A percentile compares a stretch with the other conserved stretches of the same genome.
Conservation (phyloP, 2,113 vertebrate genomes). For the Oriolus oriolus region DNA sequence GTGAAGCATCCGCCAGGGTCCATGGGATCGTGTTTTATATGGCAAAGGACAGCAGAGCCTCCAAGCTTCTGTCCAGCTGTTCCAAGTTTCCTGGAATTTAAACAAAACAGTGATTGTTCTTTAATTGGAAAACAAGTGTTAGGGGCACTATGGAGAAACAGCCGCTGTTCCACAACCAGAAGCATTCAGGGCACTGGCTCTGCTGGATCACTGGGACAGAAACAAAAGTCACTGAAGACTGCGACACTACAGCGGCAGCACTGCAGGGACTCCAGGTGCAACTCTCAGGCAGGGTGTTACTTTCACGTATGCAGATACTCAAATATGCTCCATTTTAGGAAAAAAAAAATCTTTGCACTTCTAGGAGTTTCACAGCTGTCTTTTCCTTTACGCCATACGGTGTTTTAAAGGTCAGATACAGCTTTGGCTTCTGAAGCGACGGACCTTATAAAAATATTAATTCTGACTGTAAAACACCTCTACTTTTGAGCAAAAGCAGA, state of each 20-base stretch:
- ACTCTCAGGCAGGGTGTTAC: neutral
- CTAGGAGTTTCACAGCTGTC: neutral
- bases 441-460: neutral
- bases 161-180: neutral
- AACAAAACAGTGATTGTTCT: slow-evolving; percentile 1
- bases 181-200: neutral
- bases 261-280: neutral
- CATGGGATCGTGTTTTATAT: slow-evolving; percentile 93
- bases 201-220: neutral
- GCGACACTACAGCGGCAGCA: neutral
- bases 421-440: neutral
- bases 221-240: neutral
- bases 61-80: slow-evolving; percentile 97
- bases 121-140: neutral
- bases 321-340: neutral
- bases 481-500: neutral
- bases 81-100: slow-evolving; percentile 86
- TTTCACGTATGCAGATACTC: neutral
- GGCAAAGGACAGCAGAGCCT: slow-evolving; percentile 93
- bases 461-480: neutral
- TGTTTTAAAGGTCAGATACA: neutral
- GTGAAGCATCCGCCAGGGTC: slow-evolving; percentile 92
- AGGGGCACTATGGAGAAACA: neutral
- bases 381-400: neutral
- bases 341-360: neutral